Conservation (phyloP, 2,797 vertebrate species). For the Limosa lapponica region DNA sequence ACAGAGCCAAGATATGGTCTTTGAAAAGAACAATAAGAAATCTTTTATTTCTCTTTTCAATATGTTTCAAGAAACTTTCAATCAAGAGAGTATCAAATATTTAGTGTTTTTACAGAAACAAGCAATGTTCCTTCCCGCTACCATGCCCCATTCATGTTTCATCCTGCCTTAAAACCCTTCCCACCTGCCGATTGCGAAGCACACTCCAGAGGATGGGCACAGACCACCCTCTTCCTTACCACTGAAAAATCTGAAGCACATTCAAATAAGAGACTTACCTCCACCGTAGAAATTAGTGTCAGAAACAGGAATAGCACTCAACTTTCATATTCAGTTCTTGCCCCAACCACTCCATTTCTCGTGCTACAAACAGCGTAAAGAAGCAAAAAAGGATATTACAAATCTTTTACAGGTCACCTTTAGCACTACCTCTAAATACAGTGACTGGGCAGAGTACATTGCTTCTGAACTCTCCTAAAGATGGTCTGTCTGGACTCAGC, state of each 20-base stretch:
- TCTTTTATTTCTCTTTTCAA: background rate
- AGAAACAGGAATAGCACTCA: background rate
- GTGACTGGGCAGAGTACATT: constrained; percentile 63
- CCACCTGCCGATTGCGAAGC: constrained; percentile 29
- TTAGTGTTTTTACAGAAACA: background rate
- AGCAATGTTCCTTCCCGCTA: background rate
- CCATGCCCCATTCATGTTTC: background rate
- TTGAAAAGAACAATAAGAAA: background rate
- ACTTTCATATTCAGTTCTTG: background rate
- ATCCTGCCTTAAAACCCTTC: background rate
- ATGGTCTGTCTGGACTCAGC: constrained; percentile 36
- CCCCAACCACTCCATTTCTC: background rate
- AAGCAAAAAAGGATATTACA: constrained; percentile 39
- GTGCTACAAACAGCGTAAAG: constrained; percentile 4
- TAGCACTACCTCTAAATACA: constrained; percentile 78
- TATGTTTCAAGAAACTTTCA: background rate
- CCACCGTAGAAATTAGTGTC: background rate
- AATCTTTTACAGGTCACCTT: constrained; percentile 60
- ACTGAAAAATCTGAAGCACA: constrained; percentile 45
- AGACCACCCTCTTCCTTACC: background rate
- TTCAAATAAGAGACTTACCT: background rate
- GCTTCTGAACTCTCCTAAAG: constrained; percentile 56
- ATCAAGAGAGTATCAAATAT: background rate
- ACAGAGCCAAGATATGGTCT: background rate
- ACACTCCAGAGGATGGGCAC: background rate